Evolutionary conservation across 2,113 vertebrate genomes (phyloP), one percentile per base, ranked within the genome.

Genomic region (Hypanus sabinus): DNA sequence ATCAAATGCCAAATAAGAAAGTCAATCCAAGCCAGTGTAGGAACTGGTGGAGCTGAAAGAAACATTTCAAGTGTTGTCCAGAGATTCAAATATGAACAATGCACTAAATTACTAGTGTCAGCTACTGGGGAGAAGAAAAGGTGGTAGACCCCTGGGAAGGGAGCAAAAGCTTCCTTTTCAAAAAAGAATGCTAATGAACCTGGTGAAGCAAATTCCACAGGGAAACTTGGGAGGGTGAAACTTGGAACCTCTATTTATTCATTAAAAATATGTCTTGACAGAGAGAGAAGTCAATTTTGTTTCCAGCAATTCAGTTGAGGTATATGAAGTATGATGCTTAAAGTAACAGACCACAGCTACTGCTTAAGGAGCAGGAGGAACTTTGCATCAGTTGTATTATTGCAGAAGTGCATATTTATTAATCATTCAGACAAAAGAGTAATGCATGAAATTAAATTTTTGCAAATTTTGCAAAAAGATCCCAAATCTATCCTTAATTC

Each of bases 181-280:
- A 92, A 18, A n/a, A 70, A 22, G 88, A 71, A 70, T 24, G 24
- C 10, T 33, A 70, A 92, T 70, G 88, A 92, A 92, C 88, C 83
- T 87, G 33, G 33, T 38, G 88, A 92, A 70, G 38, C 18, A 22
- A 33, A 92, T 70, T 70, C 88, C 68, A 62, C 88, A 92, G 65
- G 60, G 62, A 92, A 70, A 70, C 88, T 22, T 71, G 88, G 46
- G 70, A 22, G n/a, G 65, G 46, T 30, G 83, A 87, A 24, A 87
- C 55, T 60, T 60, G 55, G 33, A 24, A 30, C 88, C 88, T 92
- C 88, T 18, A 18, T 38, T 92, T 92, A 92, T 70, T 92, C 70
- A 18, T n/a, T n/a, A 92, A 92, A 87, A 70, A 38, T 92, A 20
- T 20, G 65, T 92, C n/a, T 38, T 70, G 88, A 33, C 33, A n/a